Base-by-base conservation (phyloP, 2,888 invertebrate species). In the Drosophila neonasuta region DNA sequence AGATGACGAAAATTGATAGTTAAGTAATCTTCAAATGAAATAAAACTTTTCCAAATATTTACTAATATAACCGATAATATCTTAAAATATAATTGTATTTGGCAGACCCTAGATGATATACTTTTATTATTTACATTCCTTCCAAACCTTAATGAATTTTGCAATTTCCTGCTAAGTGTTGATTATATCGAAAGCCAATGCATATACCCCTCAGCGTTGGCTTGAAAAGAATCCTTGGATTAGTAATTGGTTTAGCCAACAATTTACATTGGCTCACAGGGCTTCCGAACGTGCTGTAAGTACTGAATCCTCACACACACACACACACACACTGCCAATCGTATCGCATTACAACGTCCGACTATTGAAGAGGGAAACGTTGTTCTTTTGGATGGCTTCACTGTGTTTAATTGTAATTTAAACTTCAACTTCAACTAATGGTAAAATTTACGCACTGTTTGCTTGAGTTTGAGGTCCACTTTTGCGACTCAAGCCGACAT, bases 231-330 rank as follows among this genome's bases (percentile, higher is more conserved):
- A 63, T 67, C 71, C 70, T 76, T 79, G 77, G 82, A 87, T 82
- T 87, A 85, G 82, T 82, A 87, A 87, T 87, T 82, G 72, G 82
- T 87, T 87, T 81, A 82, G 77, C 87, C 85, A 82, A 82, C 82
- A 85, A 71, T 87, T 87, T 87, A 79, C 82, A 71, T 70, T 72
- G 71, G 17, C 62, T 68, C 49, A 63, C 63, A 70, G 79, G 81
- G 80, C 86, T 83, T 69, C 66, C 65, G 74, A 67, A 66, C 65
- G 69, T 70, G 77, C 68, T 62, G 39, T 13, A 13, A 15, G 39
- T 41, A 13, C 8, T 13, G 39, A 15, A 41, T 36, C 36, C 36
- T 11, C 36, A 6, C n/a, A 4, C 36, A n/a, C 36, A 24, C 24
- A 24, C n/a, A n/a, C 24, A 24, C 6, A 24, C 24, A 24, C 24